phyloP scores from a whole-genome alignment of 2,888 invertebrate species.

The Gandaritis pyraliata region DNA sequence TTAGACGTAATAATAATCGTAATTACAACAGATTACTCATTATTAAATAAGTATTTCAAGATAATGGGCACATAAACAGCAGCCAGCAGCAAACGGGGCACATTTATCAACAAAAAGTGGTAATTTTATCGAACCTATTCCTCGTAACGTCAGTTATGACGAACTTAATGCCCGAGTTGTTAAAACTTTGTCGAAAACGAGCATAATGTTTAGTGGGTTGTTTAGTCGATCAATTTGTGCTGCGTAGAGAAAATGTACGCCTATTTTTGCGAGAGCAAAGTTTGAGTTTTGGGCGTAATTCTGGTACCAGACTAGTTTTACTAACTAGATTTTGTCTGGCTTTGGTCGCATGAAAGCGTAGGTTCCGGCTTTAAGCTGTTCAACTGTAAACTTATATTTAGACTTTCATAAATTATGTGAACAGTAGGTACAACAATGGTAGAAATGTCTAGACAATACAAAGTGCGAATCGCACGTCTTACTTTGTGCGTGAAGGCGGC shows the following conservation, averaged over 20 bases:
- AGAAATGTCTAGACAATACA: constrained; percentile 3
- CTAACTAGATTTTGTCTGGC: constrained; percentile 30
- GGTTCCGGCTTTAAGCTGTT: constrained; percentile 21
- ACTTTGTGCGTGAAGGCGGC: constrained; percentile 27
- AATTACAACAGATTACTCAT: constrained; percentile 78
- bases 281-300: constrained; percentile 37
- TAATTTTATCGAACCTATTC: constrained; percentile 75
- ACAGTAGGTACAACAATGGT: neutral
- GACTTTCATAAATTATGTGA: constrained; percentile 6
- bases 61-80: constrained; percentile 81
- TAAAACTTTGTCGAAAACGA: constrained; percentile 57
- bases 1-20: constrained; percentile 66
- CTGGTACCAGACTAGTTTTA: constrained; percentile 33
- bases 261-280: constrained; percentile 38
- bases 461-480: constrained; percentile 10
- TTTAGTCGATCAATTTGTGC: constrained; percentile 53
- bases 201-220: constrained; percentile 53
- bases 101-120: constrained; percentile 81
- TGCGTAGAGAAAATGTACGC: constrained; percentile 39
- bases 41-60: constrained; percentile 79
- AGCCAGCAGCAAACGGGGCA: constrained; percentile 61
- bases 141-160: constrained; percentile 65
- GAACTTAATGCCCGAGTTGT: constrained; percentile 60
- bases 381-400: constrained; percentile 14
- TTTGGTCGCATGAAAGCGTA: constrained; percentile 22